Conservation (phyloP, 2,888 invertebrate species). For the Atrina japonica region DNA sequence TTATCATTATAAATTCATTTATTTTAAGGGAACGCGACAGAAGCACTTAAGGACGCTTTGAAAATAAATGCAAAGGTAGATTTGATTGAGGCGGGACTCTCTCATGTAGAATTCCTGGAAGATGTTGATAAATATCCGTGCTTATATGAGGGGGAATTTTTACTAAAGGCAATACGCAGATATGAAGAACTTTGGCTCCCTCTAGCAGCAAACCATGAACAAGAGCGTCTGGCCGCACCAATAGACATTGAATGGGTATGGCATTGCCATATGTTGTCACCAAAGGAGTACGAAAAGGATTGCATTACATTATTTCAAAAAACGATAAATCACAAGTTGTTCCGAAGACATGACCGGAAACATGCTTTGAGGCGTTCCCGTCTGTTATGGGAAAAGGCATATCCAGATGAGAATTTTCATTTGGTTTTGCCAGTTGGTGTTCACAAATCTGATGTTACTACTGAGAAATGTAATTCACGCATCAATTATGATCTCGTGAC, state of each 20-base stretch:
- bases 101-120: slow-evolving; percentile 71
- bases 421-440: slow-evolving; percentile 45
- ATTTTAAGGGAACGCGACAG: slow-evolving; percentile 4
- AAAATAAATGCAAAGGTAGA: slow-evolving; percentile 58
- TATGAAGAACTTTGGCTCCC: slow-evolving; percentile 65
- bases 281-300: slow-evolving; percentile 30
- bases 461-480: slow-evolving; percentile 30
- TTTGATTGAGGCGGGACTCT: slow-evolving; percentile 57
- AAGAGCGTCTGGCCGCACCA: slow-evolving; percentile 34
- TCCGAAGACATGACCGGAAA: slow-evolving; percentile 30
- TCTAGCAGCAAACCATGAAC: slow-evolving; percentile 33
- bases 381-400: slow-evolving; percentile 65
- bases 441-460: slow-evolving; percentile 17
- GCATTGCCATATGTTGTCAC: slow-evolving; percentile 80
- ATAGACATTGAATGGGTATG: slow-evolving; percentile 82
- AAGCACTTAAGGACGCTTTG: slow-evolving; percentile 18
- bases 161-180: slow-evolving; percentile 80
- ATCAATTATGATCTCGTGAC: slow-evolving; percentile 79
- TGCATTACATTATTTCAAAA: slow-evolving; percentile 18
- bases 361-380: slow-evolving; percentile 42
- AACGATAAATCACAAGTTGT: slow-evolving; percentile 34
- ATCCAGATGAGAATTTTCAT: slow-evolving; percentile 69
- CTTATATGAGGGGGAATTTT: slow-evolving; percentile 74
- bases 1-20: background rate
- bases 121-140: slow-evolving; percentile 58